Evolutionary conservation across 2,797 vertebrate genomes (phyloP), one percentile per base, ranked within the genome.

Genomic region (Picus viridis): DNA sequence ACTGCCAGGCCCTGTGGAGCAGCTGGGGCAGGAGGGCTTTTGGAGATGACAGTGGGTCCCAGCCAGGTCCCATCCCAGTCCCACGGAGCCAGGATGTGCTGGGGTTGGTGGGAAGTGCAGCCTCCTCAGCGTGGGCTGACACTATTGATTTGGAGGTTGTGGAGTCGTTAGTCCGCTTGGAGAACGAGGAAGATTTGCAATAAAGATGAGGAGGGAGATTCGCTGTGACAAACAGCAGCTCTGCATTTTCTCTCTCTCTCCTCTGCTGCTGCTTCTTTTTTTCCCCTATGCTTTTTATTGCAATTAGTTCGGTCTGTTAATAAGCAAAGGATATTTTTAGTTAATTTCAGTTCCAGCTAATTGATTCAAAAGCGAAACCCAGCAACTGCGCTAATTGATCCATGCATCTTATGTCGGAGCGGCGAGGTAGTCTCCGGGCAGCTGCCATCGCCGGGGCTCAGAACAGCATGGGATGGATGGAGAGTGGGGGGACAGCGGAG

Each of bases 281-380:
- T 27, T 18, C 16, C 12, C 56, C 54, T 51, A 51, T 26, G 86
- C 93, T 75, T 97, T 96, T 97, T 96, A 94, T 85, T 85, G 95
- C 92, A 91, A 92, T 92, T 96, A 96, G 96, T 87, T 96, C 74
- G 7, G 79, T 95, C 90, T 96, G 96, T 96, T 97, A 97, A 96
- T 96, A 97, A 95, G 94, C 91, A 90, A 96, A 95, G 95, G 96
- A 94, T 93, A 96, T 93, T 96, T 97, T 97, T 94, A 97, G 95
- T 97, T 97, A 97, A 95, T 97, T 97, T 97, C 91, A 80, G 95
- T 96, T 96, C 92, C 83, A 85, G 90, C 88, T 93, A 95, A 96
- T 96, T 96, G 97, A 96, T 94, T 95, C 92, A 75, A 95, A 93
- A 97, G 95, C 41, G 81, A 96, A 95, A 97, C 93, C 89, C 96